These are phyloP conservation scores for Drosophila dunni DNA, from an alignment of 1,140 invertebrate species.

Conservation along the genomic window DNA sequence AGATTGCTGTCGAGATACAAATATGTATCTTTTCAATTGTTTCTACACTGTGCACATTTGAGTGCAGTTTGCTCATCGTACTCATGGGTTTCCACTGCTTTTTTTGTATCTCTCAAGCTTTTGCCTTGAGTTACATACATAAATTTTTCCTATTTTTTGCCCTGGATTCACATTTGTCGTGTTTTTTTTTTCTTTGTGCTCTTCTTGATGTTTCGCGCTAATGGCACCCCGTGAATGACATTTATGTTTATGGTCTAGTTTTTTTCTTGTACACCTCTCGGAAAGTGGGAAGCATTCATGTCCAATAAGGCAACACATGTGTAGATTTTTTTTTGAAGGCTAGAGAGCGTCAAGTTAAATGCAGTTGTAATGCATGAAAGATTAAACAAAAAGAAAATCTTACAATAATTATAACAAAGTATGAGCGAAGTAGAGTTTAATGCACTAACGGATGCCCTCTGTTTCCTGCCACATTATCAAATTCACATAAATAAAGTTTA, in stretches of 20 bases:
- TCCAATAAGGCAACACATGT: constrained; percentile 20
- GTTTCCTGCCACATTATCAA: not conserved
- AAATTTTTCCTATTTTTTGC: constrained; percentile 30
- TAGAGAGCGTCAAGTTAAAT: constrained; percentile 7
- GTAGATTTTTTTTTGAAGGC: constrained; percentile 11
- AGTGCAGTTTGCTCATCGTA: constrained; percentile 49
- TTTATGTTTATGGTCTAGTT: constrained; percentile 74
- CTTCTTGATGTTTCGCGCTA: constrained; percentile 47
- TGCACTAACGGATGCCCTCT: not conserved
- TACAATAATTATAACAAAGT: constrained; percentile 26
- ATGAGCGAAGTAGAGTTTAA: not conserved
- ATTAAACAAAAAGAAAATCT: not conserved
- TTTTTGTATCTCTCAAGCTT: constrained; percentile 25
- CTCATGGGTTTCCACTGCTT: constrained; percentile 44
- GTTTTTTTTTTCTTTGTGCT: constrained; percentile 24
- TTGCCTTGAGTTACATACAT: constrained; percentile 26
- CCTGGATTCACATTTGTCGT: constrained; percentile 63
- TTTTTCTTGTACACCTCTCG: constrained; percentile 34
- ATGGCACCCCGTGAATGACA: constrained; percentile 72
- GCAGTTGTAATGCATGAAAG: constrained; percentile 1
- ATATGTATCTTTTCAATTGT: constrained; percentile 19
- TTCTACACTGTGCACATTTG: constrained; percentile 32
- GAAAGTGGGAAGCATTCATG: constrained; percentile 14
- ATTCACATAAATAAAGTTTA: not conserved
- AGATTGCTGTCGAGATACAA: constrained; percentile 2